Conservation (phyloP, 2,888 invertebrate genomes). For the Aspidiotus rigidus region DNA sequence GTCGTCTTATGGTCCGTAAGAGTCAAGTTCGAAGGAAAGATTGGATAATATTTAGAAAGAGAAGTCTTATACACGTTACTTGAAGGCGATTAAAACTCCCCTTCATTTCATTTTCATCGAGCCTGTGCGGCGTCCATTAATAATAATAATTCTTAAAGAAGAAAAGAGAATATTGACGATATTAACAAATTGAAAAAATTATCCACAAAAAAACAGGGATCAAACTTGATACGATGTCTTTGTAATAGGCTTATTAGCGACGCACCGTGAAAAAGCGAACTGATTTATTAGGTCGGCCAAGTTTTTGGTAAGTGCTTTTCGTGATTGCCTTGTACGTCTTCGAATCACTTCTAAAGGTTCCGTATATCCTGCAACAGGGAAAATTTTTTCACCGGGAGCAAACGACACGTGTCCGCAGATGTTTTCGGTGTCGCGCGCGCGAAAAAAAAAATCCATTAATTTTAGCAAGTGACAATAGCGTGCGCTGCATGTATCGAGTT, state of each 20-base stretch:
- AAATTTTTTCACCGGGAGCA: conserved; percentile 11
- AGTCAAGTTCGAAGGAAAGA: too few relatives aligned
- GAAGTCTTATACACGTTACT: too few relatives aligned
- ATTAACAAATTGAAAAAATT: too few relatives aligned
- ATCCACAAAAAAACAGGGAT: neutral
- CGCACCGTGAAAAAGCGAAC: too few relatives aligned
- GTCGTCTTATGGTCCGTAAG: too few relatives aligned
- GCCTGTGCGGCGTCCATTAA: too few relatives aligned
- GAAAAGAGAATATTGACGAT: too few relatives aligned
- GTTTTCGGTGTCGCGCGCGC: conserved; percentile 10
- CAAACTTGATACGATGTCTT: neutral
- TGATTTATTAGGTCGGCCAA: neutral
- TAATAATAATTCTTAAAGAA: too few relatives aligned
- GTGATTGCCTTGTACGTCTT: neutral
- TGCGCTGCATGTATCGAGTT: neutral
- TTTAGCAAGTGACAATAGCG: conserved; percentile 16
- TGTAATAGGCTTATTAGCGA: too few relatives aligned
- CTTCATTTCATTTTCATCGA: too few relatives aligned
- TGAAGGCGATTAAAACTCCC: too few relatives aligned
- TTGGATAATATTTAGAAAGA: too few relatives aligned
- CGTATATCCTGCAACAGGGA: neutral
- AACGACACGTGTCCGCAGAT: conserved; percentile 31
- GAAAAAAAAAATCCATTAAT: conserved; percentile 17
- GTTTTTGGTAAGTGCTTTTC: conserved; percentile 1
- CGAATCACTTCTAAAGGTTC: neutral